Percentiles rank a stretch among this genome's conserved stretches.
These are phyloP conservation scores for Somateria mollissima DNA, from an alignment of 2,797 vertebrate species.

Conservation along the genomic window DNA sequence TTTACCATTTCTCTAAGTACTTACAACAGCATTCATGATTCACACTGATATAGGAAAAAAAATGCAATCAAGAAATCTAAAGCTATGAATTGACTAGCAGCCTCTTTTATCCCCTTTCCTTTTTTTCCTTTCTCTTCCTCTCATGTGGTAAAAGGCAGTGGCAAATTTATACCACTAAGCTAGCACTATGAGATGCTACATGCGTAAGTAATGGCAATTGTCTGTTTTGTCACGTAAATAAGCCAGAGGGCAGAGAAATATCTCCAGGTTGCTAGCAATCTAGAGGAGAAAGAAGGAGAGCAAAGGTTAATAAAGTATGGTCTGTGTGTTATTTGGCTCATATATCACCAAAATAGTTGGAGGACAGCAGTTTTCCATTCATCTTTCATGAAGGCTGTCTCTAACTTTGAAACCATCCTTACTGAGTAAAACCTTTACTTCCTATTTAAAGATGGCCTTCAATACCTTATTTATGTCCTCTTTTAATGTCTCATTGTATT, in stretches of 20 bases:
- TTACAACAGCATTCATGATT: background rate
- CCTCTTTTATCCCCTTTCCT: background rate
- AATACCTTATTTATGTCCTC: background rate
- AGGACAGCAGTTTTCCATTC: background rate
- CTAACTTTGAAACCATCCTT: background rate
- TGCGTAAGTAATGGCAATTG: background rate
- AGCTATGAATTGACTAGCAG: background rate
- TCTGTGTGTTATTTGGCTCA: background rate
- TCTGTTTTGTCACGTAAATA: background rate
- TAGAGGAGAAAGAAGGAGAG: background rate
- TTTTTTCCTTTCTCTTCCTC: background rate
- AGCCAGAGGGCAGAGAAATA: background rate
- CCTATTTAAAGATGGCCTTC: background rate
- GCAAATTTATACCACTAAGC: background rate
- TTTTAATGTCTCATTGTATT: background rate
- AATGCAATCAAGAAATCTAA: background rate
- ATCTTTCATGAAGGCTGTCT: background rate
- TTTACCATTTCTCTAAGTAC: background rate
- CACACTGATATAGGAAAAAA: background rate
- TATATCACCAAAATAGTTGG: background rate
- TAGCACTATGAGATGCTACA: background rate
- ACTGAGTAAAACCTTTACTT: background rate
- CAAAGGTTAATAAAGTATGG: background rate
- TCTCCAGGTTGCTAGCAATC: background rate
- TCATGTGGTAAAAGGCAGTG: background rate